Conservation (phyloP, 2,888 invertebrate species). For the Amblyjoppa proteus region DNA sequence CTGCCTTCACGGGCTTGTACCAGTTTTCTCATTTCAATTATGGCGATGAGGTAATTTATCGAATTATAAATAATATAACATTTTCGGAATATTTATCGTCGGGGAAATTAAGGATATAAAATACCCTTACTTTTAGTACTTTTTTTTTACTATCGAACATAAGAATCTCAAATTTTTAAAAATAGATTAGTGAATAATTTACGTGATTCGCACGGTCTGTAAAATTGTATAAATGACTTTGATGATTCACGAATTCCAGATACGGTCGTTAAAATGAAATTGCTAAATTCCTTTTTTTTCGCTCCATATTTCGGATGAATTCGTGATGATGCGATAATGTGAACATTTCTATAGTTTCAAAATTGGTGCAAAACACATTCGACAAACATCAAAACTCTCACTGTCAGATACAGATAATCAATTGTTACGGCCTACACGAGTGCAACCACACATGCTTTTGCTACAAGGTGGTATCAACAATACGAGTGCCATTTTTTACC, state of each 20-base stretch:
- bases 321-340: conserved; percentile 60
- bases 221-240: conserved; percentile 22
- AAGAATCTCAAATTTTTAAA: background rate
- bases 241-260: conserved; percentile 28
- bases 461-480: conserved; percentile 77
- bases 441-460: conserved; percentile 82
- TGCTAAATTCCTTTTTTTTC: conserved; percentile 6
- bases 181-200: background rate
- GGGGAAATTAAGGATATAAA: background rate
- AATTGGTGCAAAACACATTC: conserved; percentile 83
- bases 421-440: conserved; percentile 77
- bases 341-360: conserved; percentile 68
- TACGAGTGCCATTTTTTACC: conserved; percentile 71
- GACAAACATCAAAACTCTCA: conserved; percentile 85
- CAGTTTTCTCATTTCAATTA: conserved; percentile 5
- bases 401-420: conserved; percentile 84
- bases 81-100: background rate
- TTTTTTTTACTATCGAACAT: background rate
- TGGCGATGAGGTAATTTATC: background rate
- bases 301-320: conserved; percentile 23
- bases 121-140: background rate
- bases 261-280: conserved; percentile 30
- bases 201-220: background rate
- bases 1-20: background rate
- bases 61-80: background rate